These are phyloP conservation scores for Plotosus lineatus DNA, from an alignment of 2,113 vertebrate genomes.

Conservation along the genomic window DNA sequence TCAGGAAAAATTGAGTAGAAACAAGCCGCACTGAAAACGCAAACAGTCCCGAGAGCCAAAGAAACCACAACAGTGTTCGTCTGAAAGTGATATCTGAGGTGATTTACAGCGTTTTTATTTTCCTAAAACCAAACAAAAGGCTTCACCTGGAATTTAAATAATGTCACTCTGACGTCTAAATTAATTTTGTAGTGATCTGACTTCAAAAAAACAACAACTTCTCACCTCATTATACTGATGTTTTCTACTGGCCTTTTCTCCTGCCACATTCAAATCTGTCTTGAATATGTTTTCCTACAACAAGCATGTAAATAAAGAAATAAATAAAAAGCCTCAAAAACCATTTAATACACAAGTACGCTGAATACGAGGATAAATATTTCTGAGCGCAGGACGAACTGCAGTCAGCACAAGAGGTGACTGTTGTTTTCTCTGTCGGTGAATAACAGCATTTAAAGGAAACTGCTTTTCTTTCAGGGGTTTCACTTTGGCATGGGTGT, in stretches of 20 bases:
- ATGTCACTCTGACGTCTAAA: too few relatives aligned
- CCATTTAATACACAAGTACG: neutral
- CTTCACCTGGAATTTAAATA: too few relatives aligned
- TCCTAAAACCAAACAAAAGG: neutral
- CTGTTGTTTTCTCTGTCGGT: neutral
- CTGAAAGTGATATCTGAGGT: too few relatives aligned
- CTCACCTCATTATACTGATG: too few relatives aligned
- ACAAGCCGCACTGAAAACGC: neutral
- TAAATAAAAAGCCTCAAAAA: neutral
- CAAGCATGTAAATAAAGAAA: too few relatives aligned
- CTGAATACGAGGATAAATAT: neutral
- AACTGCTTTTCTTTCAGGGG: neutral
- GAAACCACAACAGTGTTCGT: neutral
- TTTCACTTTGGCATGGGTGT: neutral
- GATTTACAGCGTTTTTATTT: too few relatives aligned
- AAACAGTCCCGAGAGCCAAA: neutral
- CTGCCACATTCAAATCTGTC: too few relatives aligned
- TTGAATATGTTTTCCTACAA: too few relatives aligned
- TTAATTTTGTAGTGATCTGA: neutral
- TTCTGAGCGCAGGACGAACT: neutral
- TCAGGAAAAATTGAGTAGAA: neutral
- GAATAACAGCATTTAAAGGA: neutral
- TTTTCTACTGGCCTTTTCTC: too few relatives aligned
- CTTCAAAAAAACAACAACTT: neutral
- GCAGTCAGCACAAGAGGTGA: rapidly evolving